Evolutionary conservation across 2,797 vertebrate species (phyloP), one percentile per base, ranked within the genome.

Genomic region (Rhabdomys pumilio): DNA sequence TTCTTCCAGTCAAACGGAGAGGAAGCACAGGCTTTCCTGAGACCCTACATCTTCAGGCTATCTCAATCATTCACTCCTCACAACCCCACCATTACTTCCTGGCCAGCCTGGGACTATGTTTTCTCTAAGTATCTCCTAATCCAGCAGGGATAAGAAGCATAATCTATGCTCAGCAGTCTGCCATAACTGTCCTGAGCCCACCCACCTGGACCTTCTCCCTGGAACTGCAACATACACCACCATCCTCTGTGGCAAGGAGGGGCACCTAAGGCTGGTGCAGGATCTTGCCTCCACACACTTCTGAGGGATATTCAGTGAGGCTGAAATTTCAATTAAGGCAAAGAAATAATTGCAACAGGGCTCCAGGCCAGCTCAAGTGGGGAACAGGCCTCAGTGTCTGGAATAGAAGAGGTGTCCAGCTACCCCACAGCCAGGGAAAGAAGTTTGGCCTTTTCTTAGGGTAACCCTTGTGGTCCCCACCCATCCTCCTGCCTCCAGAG

Each of bases 271-370:
- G 88, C 88, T 88, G 81, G 47, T 20, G 0, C 81, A 22, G 61
- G 88, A 81, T 80, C 50, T 83, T 86, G 80, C 61, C 63, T 75
- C 86, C 82, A 89, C 65, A 44, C 34, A 85, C 50, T 94, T 95
- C 88, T 22, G 1, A 85, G 86, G 47, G 96, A 41, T 86, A 98
- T 98, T 97, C 98, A 95, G 97, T 98, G 98, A 98, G 98, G 98
- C 98, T 98, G 97, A 98, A 98, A 98, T 98, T 98, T 98, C 98
- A 98, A 98, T 98, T 98, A 98, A 98, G 98, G 91, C 96, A 82
- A 92, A 98, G 97, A 98, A 98, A 98, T 98, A 98, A 98, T 98
- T 98, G 98, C 97, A 96, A 95, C 1, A 73, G 84, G 90, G 95
- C 97, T 97, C 97, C 77, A 73, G 97, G 97, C 91, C 75, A 96